Conservation (phyloP, 1,140 invertebrate genomes). For the Sitodiplosis mosellana region DNA sequence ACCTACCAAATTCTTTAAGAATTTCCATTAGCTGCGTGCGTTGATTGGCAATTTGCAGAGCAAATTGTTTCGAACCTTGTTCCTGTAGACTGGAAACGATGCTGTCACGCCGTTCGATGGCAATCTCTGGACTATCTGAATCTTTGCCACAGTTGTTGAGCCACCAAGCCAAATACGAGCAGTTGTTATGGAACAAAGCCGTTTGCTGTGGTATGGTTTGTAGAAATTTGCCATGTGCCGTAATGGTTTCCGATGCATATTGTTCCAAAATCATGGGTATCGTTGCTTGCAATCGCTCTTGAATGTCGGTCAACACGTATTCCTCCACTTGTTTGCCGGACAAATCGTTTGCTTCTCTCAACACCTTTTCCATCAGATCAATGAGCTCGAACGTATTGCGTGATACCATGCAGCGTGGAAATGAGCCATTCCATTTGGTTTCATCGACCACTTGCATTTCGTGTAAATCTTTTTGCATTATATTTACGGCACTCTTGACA, state of each 20-base stretch:
- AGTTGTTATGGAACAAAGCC: constrained; percentile 89
- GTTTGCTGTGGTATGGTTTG: constrained; percentile 65
- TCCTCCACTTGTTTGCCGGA: constrained; percentile 37
- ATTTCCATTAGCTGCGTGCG: constrained; percentile 51
- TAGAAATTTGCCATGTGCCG: constrained; percentile 57
- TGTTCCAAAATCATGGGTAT: constrained; percentile 53
- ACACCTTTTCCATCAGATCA: constrained; percentile 45
- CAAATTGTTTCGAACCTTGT: constrained; percentile 44
- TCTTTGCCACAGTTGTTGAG: constrained; percentile 18
- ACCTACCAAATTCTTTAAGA: constrained; percentile 45
- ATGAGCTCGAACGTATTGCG: constrained; percentile 38
- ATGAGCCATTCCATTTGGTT: constrained; percentile 13
- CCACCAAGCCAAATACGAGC: constrained; percentile 65
- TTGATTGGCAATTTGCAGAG: constrained; percentile 53
- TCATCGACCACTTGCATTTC: constrained; percentile 28
- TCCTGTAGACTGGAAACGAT: constrained; percentile 33
- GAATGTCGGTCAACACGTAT: constrained; percentile 35
- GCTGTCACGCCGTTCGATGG: constrained; percentile 18
- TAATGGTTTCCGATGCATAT: constrained; percentile 57
- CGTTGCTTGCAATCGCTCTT: constrained; percentile 44
- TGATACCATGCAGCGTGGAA: constrained; percentile 44
- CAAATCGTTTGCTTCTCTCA: constrained; percentile 24
- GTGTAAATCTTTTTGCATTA: constrained; percentile 69
- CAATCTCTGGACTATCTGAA: neutral
- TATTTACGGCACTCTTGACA: constrained; percentile 42